These are phyloP conservation scores for Aurelia aurita complex sp. Pacific DNA, from an alignment of 30 jellyfish, hydroid and myxozoan species.

Conservation along the genomic window DNA sequence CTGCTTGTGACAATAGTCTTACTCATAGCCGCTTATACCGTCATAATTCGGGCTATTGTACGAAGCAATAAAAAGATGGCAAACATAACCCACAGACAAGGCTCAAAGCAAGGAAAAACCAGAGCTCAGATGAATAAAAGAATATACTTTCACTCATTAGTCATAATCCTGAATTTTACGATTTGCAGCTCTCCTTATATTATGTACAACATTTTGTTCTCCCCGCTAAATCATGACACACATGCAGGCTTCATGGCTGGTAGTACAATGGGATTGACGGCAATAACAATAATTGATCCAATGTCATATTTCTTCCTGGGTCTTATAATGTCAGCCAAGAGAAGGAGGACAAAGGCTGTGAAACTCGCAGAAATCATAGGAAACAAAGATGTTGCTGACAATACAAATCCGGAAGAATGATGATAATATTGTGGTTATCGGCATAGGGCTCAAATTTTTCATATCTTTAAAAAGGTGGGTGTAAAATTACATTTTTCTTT, in stretches of 20 bases:
- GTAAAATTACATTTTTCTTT: too few relatives aligned
- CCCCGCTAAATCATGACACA: slow-evolving; percentile 26
- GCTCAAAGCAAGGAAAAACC: slow-evolving; percentile 1
- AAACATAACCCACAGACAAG: background rate
- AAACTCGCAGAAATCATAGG: too few relatives aligned
- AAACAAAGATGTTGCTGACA: too few relatives aligned
- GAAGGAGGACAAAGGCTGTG: too few relatives aligned
- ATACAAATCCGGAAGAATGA: too few relatives aligned
- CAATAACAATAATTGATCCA: slow-evolving; percentile 25
- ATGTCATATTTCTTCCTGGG: slow-evolving; percentile 35
- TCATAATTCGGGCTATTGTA: slow-evolving; percentile 27
- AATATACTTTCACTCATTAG: slow-evolving; percentile 32
- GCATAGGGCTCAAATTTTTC: too few relatives aligned
- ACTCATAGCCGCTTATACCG: slow-evolving; percentile 12
- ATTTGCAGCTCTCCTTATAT: slow-evolving; percentile 43
- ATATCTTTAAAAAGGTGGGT: too few relatives aligned
- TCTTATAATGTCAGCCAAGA: background rate
- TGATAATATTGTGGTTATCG: too few relatives aligned
- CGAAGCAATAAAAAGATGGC: slow-evolving; percentile 22
- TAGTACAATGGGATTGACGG: slow-evolving; percentile 30
- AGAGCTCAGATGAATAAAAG: slow-evolving; percentile 15
- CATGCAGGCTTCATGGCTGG: slow-evolving; percentile 31
- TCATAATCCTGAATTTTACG: slow-evolving; percentile 27
- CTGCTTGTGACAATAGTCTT: slow-evolving; percentile 3
- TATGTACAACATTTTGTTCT: slow-evolving; percentile 11